phyloP scores from a whole-genome alignment of 2,113 vertebrate genomes.

The Aphelocoma coerulescens region DNA sequence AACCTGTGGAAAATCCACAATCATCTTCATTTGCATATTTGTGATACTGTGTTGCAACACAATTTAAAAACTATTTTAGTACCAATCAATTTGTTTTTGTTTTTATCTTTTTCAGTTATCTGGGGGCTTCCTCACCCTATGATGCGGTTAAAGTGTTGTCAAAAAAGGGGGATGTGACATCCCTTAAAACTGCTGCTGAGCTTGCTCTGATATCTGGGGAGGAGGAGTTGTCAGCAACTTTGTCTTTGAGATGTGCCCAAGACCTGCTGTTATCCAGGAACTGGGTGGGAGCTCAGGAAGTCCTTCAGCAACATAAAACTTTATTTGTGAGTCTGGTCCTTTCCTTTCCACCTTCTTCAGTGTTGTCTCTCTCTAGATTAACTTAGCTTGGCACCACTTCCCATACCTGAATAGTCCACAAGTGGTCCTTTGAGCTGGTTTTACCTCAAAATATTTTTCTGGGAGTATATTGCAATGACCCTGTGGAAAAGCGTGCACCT shows the following conservation, averaged over 20 bases:
- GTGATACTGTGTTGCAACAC: neutral
- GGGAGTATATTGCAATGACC: neutral
- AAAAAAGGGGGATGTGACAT: constrained; percentile 86
- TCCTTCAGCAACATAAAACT: constrained; percentile 77
- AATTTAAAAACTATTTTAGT: neutral
- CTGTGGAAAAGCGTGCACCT: neutral
- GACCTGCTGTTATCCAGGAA: constrained; percentile 81
- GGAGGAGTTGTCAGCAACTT: constrained; percentile 75
- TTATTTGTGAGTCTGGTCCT: constrained; percentile 79
- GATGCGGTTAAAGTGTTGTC: constrained; percentile 92
- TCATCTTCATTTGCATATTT: neutral
- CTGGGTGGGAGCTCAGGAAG: constrained; percentile 84
- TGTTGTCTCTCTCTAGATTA: neutral
- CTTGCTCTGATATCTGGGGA: constrained; percentile 83
- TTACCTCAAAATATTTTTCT: neutral
- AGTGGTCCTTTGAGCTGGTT: neutral
- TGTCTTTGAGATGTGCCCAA: constrained; percentile 88
- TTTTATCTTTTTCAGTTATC: constrained; percentile 74
- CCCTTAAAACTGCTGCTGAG: constrained; percentile 81
- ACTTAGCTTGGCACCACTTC: neutral
- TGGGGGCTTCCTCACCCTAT: constrained; percentile 84
- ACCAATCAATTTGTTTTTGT: neutral
- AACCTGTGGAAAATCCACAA: neutral
- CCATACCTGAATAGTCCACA: neutral
- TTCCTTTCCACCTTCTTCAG: neutral